Evolutionary conservation across 1,140 invertebrate genomes (phyloP).

Genomic region (Drosophila kepulauana): DNA sequence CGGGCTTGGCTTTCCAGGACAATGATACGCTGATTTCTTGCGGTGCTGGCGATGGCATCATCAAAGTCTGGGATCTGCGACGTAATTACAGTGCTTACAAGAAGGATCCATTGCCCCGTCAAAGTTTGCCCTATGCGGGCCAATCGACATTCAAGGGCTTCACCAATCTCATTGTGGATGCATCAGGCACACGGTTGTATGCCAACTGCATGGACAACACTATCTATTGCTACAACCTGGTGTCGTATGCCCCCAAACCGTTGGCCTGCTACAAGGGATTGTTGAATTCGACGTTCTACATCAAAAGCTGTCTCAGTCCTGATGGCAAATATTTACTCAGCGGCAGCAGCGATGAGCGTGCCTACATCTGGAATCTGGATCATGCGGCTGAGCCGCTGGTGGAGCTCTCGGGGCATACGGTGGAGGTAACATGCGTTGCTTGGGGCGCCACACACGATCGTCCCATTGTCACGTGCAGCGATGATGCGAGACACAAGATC

Average conservation of each 20-base stretch:
- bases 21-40: conserved; percentile 91
- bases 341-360: conserved; percentile 93
- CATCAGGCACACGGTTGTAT: conserved; percentile 89
- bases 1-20: conserved; percentile 91
- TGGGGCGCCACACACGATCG: conserved; percentile 88
- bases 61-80: conserved; percentile 95
- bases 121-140: conserved; percentile 90
- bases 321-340: conserved; percentile 92
- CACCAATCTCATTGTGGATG: conserved; percentile 91
- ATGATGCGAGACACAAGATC: conserved; percentile 91
- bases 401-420: conserved; percentile 90
- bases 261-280: conserved; percentile 89
- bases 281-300: conserved; percentile 92
- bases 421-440: conserved; percentile 93
- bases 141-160: conserved; percentile 90
- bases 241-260: conserved; percentile 89
- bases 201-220: conserved; percentile 94
- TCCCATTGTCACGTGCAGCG: conserved; percentile 91
- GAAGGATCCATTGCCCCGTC: conserved; percentile 89
- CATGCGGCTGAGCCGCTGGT: conserved; percentile 88
- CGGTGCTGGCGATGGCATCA: conserved; percentile 92
- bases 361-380: conserved; percentile 93
- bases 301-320: conserved; percentile 92
- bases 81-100: conserved; percentile 91
- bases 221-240: conserved; percentile 94